Conservation (phyloP, 2,113 vertebrate species). For the Paratilapia polleni region DNA sequence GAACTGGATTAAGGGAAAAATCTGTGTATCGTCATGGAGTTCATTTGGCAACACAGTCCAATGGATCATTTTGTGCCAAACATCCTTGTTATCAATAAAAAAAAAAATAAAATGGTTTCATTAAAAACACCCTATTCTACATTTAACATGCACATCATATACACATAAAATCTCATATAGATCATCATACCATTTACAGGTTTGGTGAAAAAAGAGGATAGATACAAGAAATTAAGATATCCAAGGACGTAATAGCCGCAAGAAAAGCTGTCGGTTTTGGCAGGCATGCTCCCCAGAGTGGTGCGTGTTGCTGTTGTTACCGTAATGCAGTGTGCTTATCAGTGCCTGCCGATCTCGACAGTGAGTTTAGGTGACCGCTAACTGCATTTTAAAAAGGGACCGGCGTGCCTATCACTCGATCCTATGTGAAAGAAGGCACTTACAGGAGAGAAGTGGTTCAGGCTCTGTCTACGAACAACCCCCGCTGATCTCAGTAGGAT, state of each 20-base stretch:
- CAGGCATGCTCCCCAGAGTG: conserved; percentile 62
- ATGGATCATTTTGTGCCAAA: conserved; percentile 58
- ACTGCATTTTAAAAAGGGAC: conserved; percentile 62
- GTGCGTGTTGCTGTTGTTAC: conserved; percentile 27
- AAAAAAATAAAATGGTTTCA: conserved; percentile 60
- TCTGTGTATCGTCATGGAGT: conserved; percentile 53
- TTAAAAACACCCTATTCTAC: conserved; percentile 77
- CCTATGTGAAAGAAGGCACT: conserved; percentile 78
- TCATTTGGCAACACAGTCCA: conserved; percentile 59
- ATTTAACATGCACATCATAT: conserved; percentile 77
- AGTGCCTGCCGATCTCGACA: conserved; percentile 11
- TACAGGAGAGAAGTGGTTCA: conserved; percentile 71
- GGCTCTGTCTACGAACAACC: conserved; percentile 50
- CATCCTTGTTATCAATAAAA: conserved; percentile 35
- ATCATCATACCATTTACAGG: conserved; percentile 71
- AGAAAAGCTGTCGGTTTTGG: conserved; percentile 53
- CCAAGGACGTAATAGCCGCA: conserved; percentile 39
- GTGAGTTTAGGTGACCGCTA: conserved; percentile 32
- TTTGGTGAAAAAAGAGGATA: conserved; percentile 69
- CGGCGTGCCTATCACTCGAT: conserved; percentile 66
- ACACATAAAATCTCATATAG: conserved; percentile 76
- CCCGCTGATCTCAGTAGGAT: conserved; percentile 28
- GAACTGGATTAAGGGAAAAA: conserved; percentile 46
- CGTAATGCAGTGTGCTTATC: conserved; percentile 67
- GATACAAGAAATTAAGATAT: conserved; percentile 66